phyloP scores from a whole-genome alignment of 2,888 invertebrate species.

The Nephrotoma flavescens region DNA sequence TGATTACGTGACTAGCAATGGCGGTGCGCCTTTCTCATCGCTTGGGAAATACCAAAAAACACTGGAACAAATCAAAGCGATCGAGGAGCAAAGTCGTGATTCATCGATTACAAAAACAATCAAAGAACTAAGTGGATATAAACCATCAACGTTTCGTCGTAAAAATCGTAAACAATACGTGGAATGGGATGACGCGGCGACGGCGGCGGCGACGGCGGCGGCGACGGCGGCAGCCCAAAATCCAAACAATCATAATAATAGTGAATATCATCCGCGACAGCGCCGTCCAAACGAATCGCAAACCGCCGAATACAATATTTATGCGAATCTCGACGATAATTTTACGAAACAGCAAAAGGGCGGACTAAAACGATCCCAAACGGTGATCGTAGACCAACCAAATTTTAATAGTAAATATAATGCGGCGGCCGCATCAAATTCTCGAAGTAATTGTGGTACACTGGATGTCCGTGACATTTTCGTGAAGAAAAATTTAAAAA shows the following conservation, averaged over 20 bases:
- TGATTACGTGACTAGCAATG: slow-evolving; percentile 19
- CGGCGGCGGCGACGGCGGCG: slow-evolving; percentile 12
- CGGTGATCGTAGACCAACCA: slow-evolving; percentile 21
- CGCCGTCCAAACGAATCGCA: background rate
- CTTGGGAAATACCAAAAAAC: slow-evolving; percentile 48
- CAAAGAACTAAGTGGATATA: slow-evolving; percentile 46
- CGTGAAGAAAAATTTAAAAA: background rate
- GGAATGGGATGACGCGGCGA: slow-evolving; percentile 36
- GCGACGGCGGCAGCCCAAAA: slow-evolving; percentile 4
- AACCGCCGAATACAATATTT: background rate
- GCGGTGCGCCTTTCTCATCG: slow-evolving; percentile 22
- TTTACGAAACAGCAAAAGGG: background rate
- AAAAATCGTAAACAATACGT: slow-evolving; percentile 40
- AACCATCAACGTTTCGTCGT: slow-evolving; percentile 40
- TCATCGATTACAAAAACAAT: slow-evolving; percentile 36
- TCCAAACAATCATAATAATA: background rate
- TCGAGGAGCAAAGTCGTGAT: slow-evolving; percentile 33
- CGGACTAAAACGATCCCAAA: slow-evolving; percentile 25
- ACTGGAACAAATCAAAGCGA: slow-evolving; percentile 34
- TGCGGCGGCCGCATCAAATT: background rate
- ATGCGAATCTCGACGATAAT: background rate
- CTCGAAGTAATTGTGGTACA: slow-evolving; percentile 7
- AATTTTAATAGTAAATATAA: slow-evolving; percentile 14
- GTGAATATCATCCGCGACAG: background rate
- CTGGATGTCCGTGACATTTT: background rate